Percentiles rank a stretch among this genome's conserved stretches.
These are phyloP conservation scores for Prionace glauca DNA, from an alignment of 2,797 vertebrate genomes.

Conservation along the genomic window DNA sequence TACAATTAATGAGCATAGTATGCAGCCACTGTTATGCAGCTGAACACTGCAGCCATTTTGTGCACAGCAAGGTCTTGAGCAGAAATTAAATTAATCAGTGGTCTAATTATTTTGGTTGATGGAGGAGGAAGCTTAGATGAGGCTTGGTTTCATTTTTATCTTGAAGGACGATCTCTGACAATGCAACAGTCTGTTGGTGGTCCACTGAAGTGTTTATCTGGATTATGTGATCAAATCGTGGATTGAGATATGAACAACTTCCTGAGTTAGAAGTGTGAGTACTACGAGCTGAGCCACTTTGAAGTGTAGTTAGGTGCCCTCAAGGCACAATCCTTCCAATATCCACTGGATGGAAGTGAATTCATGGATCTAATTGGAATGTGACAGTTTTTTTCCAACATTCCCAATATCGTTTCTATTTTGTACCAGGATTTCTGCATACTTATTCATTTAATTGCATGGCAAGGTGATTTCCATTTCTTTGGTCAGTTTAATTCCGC, in stretches of 20 bases:
- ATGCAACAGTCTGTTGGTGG: not conserved
- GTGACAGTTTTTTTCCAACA: not conserved
- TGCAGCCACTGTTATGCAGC: not conserved
- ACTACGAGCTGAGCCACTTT: not conserved
- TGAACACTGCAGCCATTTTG: not conserved
- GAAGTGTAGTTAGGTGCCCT: not conserved
- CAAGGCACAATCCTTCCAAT: not conserved
- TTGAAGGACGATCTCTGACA: not conserved
- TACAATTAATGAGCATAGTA: not conserved
- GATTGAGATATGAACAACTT: not conserved
- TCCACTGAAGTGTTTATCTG: not conserved
- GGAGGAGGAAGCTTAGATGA: not conserved
- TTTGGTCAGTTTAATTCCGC: not conserved
- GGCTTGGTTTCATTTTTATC: not conserved
- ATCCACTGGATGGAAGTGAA: not conserved
- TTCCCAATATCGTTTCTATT: not conserved
- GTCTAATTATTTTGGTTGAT: not conserved
- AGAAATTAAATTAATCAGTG: not conserved
- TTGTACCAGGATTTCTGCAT: not conserved
- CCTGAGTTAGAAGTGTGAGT: not conserved
- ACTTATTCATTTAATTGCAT: not conserved
- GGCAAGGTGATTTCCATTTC: not conserved
- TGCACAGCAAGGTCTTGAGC: not conserved
- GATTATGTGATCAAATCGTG: not conserved
- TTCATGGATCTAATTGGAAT: not conserved